phyloP scores from a whole-genome alignment of 2,797 vertebrate species.

The Helarctos malayanus region DNA sequence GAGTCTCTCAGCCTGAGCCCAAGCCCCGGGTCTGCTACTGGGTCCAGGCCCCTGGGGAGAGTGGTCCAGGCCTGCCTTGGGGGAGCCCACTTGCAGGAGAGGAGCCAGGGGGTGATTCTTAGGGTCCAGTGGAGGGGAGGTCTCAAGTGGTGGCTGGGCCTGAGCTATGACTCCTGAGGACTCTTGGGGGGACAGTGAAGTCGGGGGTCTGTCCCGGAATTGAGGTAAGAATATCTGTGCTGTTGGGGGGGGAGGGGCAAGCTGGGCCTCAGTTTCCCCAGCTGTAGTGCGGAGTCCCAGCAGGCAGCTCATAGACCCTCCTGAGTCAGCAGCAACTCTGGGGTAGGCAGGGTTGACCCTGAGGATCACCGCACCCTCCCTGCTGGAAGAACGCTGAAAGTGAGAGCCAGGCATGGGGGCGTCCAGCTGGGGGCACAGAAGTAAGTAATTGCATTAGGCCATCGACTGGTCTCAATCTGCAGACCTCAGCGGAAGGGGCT shows the following conservation, averaged over 20 bases:
- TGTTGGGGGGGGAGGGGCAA: too few species aligned
- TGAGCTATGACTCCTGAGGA: not conserved
- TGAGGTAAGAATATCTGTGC: not conserved
- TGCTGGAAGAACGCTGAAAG: accelerated
- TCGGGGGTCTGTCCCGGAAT: not conserved
- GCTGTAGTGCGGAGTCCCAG: accelerated
- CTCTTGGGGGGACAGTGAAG: not conserved
- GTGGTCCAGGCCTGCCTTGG: not conserved
- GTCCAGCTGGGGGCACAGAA: constrained; percentile 15
- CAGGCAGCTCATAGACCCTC: not conserved
- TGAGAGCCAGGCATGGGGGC: not conserved
- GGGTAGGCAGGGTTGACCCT: not conserved
- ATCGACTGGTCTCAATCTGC: constrained; percentile 68
- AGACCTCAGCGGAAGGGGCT: constrained; percentile 82
- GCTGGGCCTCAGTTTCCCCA: not conserved
- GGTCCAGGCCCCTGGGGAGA: not conserved
- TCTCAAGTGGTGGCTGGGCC: accelerated
- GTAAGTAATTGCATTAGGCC: constrained; percentile 72
- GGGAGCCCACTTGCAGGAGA: too few species aligned
- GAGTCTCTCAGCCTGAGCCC: not conserved
- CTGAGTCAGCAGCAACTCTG: accelerated
- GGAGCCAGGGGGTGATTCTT: accelerated
- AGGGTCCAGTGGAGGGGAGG: not conserved
- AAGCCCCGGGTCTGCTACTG: not conserved
- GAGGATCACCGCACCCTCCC: accelerated